Evolutionary conservation across 1,140 invertebrate genomes (phyloP).

Genomic region (Nymphalis io): DNA sequence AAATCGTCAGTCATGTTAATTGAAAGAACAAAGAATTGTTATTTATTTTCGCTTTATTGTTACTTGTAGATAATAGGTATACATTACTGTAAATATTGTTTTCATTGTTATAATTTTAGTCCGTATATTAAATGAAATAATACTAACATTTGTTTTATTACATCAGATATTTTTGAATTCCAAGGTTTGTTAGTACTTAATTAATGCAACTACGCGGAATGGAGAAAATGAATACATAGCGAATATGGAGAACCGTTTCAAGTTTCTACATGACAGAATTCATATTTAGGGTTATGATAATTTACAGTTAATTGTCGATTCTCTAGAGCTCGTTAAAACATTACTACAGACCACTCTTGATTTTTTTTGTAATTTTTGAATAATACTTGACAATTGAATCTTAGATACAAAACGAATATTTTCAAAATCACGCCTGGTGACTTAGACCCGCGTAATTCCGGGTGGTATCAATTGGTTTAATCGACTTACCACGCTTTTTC

Average conservation of each 20-base stretch:
- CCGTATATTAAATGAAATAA: slow-evolving; percentile 64
- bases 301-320: neutral
- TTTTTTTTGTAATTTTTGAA: too few species aligned
- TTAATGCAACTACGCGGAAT: too few species aligned
- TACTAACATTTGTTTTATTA: slow-evolving; percentile 36
- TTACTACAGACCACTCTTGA: too few species aligned
- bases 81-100: slow-evolving; percentile 72
- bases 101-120: slow-evolving; percentile 64
- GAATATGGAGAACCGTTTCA: too few species aligned
- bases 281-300: neutral
- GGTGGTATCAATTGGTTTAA: slow-evolving; percentile 39
- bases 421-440: too few species aligned
- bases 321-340: too few species aligned
- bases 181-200: neutral
- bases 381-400: too few species aligned
- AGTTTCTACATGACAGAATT: too few species aligned
- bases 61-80: slow-evolving; percentile 49
- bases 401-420: neutral
- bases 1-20: slow-evolving; percentile 11
- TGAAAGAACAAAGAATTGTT: slow-evolving; percentile 46
- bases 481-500: slow-evolving; percentile 47
- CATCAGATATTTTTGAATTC: slow-evolving; percentile 2
- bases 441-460: slow-evolving; percentile 27
- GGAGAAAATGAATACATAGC: too few species aligned
- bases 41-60: slow-evolving; percentile 70